Evolutionary conservation across 1,140 invertebrate genomes (phyloP).

Genomic region (Macrobrachium nipponense): DNA sequence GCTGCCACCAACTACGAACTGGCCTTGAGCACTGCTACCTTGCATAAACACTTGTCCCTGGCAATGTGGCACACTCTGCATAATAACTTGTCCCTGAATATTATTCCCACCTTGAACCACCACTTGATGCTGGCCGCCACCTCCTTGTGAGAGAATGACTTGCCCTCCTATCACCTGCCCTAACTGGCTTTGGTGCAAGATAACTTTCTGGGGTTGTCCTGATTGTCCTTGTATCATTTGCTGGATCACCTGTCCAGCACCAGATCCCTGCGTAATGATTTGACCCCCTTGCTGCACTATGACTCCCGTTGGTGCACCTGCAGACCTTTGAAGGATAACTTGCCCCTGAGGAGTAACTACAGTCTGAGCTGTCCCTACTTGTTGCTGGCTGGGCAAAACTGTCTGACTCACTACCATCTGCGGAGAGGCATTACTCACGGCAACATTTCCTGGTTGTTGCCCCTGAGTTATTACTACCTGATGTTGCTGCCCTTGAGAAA

Average conservation of each 20-base stretch:
- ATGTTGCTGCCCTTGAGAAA: constrained; percentile 60
- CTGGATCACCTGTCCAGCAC: constrained; percentile 56
- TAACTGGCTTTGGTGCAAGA: constrained; percentile 59
- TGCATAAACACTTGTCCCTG: constrained; percentile 61
- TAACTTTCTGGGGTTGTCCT: constrained; percentile 62
- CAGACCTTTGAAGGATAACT: constrained; percentile 52
- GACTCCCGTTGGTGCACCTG: constrained; percentile 34
- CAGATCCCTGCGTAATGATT: constrained; percentile 49
- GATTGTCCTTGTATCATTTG: constrained; percentile 59
- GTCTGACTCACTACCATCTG: constrained; percentile 53
- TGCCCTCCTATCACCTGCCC: constrained; percentile 60
- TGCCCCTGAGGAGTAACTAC: constrained; percentile 56
- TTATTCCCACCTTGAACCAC: constrained; percentile 52
- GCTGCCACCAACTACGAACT: constrained; percentile 55
- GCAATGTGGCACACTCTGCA: constrained; percentile 55
- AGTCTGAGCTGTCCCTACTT: constrained; percentile 48
- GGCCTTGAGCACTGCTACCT: constrained; percentile 44
- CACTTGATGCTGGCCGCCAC: constrained; percentile 57
- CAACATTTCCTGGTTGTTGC: constrained; percentile 35
- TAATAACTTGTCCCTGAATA: constrained; percentile 59
- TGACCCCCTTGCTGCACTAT: constrained; percentile 57
- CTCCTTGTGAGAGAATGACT: constrained; percentile 60
- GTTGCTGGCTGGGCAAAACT: constrained; percentile 35
- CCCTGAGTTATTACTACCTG: constrained; percentile 59
- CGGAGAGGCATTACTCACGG: constrained; percentile 1